Base-by-base conservation (phyloP, 1,140 invertebrate genomes). In the Arion vulgaris region DNA sequence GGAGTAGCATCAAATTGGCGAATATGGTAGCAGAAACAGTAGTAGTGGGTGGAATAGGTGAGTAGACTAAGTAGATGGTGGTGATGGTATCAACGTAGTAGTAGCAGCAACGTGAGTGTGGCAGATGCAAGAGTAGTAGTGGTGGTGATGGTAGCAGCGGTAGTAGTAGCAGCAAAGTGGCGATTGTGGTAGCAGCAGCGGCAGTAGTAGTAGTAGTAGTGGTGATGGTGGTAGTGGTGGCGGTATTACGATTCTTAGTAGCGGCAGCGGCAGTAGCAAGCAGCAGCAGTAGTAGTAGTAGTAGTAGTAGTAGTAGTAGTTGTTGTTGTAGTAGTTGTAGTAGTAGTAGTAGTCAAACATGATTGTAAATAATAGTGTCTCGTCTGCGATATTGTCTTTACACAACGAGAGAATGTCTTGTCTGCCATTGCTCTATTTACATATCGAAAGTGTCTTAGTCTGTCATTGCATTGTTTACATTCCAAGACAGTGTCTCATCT, bases 231-330 rank as follows among this genome's bases (percentile, higher is more conserved):
- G 62, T 23, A 32, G 62, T 23, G 17, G 62, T 1, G 32, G 53
- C 23, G 5, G 53, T 57, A 57, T 4, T 57, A 49, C 45, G 9
- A 57, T 9, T 57, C 4, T 9, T 57, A 57, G 53, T 57, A 57
- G 53, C 19, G 2, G 53, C 53, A 57, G 53, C 2, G 23, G 53
- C 23, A 57, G 53, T 11, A 57, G 26, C 23, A 57, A 57, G 53
- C 23, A 5, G 53, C 23, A 57, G 19, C 23, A 57, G 53, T 57
- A 57, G 53, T 57, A 57, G 53, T 57, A 57, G 53, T 57, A 57
- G 53, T 57, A 57, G 53, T 57, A 57, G 53, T 57, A 57, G 53
- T 57, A 57, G 53, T 57, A 57, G 53, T 57, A 57, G 53, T n/a
- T 15, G 53, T 57, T 15, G 53, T 57, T 15, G 53, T 57, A 57